Evolutionary conservation across 2,888 invertebrate species (phyloP), one percentile per base, ranked within the genome.

Genomic region (Kuschelorhynchus macadamiae): DNA sequence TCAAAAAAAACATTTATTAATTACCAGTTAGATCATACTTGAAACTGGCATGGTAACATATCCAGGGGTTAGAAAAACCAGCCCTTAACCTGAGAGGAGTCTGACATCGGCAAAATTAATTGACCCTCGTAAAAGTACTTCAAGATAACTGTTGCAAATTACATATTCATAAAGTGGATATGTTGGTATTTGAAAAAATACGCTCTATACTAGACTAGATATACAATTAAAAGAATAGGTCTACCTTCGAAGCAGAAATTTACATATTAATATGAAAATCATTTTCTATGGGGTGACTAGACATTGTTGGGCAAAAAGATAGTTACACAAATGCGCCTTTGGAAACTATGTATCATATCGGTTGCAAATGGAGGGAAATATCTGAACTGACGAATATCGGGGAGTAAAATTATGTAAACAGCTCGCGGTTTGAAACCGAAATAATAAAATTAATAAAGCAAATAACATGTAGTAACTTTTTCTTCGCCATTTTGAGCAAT

Each of bases 191-290:
- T 25, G 56, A 56, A 67, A 55, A 67, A 61, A 67, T 42, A 52
- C 33, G 17, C 16, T 56, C 60, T 44, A 66, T 36, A 57, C 72
- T 62, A 70, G 67, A 62, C 64, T 55, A 68, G 68, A 50, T 57
- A 60, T 67, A 60, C 60, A 41, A 62, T 47, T 42, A 69, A 56
- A 55, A 53, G 57, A 68, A 68, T 59, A 33, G 50, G 36, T 42
- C 42, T 46, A 44, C 20, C 55, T 46, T 47, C 32, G 14, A 64
- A 16, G 65, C 65, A 49, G 30, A 62, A 52, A 76, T 76, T 75
- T 70, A 30, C 76, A 76, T 76, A 76, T 76, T 76, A 76, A 76
- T 76, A 75, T 74, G 75, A 75, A 76, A 76, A 75, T 76, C 73
- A 75, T 75, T 76, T 75, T 61, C 36, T 47, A 39, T 63, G 41